Percentiles rank a stretch among this genome's conserved stretches.
Evolutionary conservation across 2,888 invertebrate genomes (phyloP).

Genomic region (Metalampra italica): DNA sequence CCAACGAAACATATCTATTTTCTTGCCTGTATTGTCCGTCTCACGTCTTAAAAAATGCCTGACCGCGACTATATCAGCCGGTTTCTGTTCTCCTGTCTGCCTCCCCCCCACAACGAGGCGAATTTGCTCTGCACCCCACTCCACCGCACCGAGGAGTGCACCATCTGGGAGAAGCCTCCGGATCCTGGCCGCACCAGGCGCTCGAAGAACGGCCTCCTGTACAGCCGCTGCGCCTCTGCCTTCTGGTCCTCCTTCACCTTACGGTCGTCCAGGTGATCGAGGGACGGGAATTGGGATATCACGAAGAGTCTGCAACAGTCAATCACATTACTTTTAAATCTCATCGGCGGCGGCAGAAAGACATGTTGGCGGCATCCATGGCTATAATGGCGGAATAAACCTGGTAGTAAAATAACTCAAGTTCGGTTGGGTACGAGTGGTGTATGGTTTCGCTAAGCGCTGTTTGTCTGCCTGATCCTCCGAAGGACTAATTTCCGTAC

Average conservation of each 20-base stretch:
- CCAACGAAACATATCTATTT: too few relatives aligned
- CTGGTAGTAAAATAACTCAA: too few relatives aligned
- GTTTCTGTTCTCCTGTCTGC: constrained; percentile 25
- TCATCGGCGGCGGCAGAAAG: too few relatives aligned
- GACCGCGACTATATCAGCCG: constrained; percentile 27
- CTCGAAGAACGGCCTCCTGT: constrained; percentile 80
- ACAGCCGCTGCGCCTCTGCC: constrained; percentile 80
- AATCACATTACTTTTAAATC: background rate
- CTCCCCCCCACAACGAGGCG: constrained; percentile 23
- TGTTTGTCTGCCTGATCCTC: too few relatives aligned
- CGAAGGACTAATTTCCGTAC: too few relatives aligned
- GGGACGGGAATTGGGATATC: constrained; percentile 83
- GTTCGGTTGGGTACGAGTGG: too few relatives aligned
- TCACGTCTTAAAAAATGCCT: too few relatives aligned
- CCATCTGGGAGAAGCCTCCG: constrained; percentile 43
- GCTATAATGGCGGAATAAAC: too few relatives aligned
- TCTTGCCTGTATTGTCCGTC: too few relatives aligned
- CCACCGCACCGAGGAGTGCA: constrained; percentile 51
- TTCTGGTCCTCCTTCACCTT: constrained; percentile 82
- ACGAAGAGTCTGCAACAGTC: constrained; percentile 81
- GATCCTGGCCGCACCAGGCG: constrained; percentile 49
- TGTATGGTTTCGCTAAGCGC: too few relatives aligned
- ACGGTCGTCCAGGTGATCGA: constrained; percentile 85
- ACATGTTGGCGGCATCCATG: too few relatives aligned
- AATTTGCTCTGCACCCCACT: constrained; percentile 48